Base-by-base conservation (phyloP, 2,888 invertebrate species). In the Phorcus lineatus region DNA sequence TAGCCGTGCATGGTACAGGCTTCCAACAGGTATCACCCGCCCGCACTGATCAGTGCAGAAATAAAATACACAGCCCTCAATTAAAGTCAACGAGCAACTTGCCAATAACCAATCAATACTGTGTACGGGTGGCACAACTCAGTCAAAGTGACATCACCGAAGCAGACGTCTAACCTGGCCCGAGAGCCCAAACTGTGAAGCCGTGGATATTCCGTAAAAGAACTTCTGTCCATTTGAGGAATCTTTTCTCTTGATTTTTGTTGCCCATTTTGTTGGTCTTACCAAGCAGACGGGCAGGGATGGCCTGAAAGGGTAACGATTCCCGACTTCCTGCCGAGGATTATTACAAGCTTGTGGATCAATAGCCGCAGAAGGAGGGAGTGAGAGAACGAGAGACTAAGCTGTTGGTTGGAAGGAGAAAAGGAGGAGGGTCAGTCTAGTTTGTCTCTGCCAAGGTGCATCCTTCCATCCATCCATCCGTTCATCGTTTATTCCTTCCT, bases 61-160 rank as follows among this genome's bases (percentile, higher is more conserved):
- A 62, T 62, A 28, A 62, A 62, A 62, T 62, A 70, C 70, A 36
- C 70, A 19, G 28, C 31, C 36, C 36, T 70, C 40, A 70, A 70
- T 70, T 70, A 70, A 70, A 70, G 70, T 70, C 70, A 70, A 70
- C 40, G 40, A 36, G 40, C 40, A 70, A 70, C 31, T 40, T 40
- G 40, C 70, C 40, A 40, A 70, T 70, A 70, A 70, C n/a, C 28
- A 70, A 70, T 70, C 70, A 70, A 70, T 70, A 70, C 36, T 36
- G 4, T 19, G 36, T 40, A 19, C 40, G 31, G 19, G 70, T 36
- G 70, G 40, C 36, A 31, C 31, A 31, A 36, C 70, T n/a, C 19
- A 19, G 31, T 36, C 4, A 11, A 31, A 70, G n/a, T 70, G 70
- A 70, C 70, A 40, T 70, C 70, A 40, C 36, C 40, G 70, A 28